Evolutionary conservation across 2,888 invertebrate species (phyloP), one percentile per base, ranked within the genome.

Genomic region (Sinohyriopsis cumingii): DNA sequence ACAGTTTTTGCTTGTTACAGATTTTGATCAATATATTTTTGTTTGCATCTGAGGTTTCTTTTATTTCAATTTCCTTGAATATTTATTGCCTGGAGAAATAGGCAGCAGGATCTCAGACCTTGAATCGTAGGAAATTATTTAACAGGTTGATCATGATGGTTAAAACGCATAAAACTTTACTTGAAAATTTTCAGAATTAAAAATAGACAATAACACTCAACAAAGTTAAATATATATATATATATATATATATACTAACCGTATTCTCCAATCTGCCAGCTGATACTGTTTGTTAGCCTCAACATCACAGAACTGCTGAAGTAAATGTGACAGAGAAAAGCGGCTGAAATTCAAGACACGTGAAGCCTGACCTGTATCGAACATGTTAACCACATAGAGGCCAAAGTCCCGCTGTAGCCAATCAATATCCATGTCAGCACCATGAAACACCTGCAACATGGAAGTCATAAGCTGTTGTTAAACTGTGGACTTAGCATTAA

Each of bases 401-500:
- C 97, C 95, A 69, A 99, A 93, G 92, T 99, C 99, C 22, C 97
- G 92, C 89, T 99, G 99, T 54, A 99, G 91, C 99, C 99, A 99
- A 55, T 93, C 91, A 24, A 99, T 92, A 87, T 99, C 99, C 72
- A 89, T 91, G 71, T 95, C 94, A 0, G 96, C 95, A 18, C 99
- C 99, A 88, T 99, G 99, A 80, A 99, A 94, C 7, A 97, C 93
- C 95, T 95, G 85, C 7, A 84, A 79, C 45, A 45, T 45, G 12
- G 9, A 45, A 45, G 45, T 45, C 12, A 45, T 12, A 45, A 12
- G 45, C 45, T 45, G 12, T 33, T 33, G 45, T 45, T 45, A 45
- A 45, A 45, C 9, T 45, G 2, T 45, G 12, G 12, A 45, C 45
- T 45, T 12, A 12, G 1, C 45, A 45, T 45, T 12, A 45, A 7